Evolutionary conservation across 2,113 vertebrate genomes (phyloP).

Genomic region (Rhinoderma darwinii): DNA sequence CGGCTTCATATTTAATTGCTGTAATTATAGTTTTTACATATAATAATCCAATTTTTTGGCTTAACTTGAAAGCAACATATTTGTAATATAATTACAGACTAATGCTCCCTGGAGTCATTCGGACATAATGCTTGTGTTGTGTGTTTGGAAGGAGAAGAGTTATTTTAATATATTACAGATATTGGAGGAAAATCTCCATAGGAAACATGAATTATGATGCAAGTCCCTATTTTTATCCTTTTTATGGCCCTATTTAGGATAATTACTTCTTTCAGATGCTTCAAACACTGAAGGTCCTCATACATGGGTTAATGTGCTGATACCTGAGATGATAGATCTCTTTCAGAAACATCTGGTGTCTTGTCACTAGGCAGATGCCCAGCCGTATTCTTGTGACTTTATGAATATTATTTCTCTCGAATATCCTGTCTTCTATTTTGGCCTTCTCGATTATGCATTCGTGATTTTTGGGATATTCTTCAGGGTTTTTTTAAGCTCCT

Average conservation of each 20-base stretch:
- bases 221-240: not conserved
- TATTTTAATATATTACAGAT: not conserved
- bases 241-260: not conserved
- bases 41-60: slow-evolving; percentile 5
- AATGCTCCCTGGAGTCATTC: not conserved
- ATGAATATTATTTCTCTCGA: not conserved
- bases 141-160: not conserved
- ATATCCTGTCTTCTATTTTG: too few relatives aligned
- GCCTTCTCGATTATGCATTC: too few relatives aligned
- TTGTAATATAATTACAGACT: slow-evolving; percentile 28
- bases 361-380: not conserved
- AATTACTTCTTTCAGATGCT: not conserved
- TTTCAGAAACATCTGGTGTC: not conserved
- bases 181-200: not conserved
- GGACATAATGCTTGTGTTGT: not conserved
- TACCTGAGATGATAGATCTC: not conserved
- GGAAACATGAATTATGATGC: not conserved
- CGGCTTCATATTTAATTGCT: not conserved
- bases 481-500: too few relatives aligned
- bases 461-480: too few relatives aligned
- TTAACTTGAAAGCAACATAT: slow-evolving; percentile 33
- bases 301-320: not conserved
- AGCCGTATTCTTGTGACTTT: not conserved
- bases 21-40: slow-evolving; percentile 31
- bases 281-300: not conserved